phyloP scores from a whole-genome alignment of 2,888 invertebrate genomes.

The Eupithecia vulgata region DNA sequence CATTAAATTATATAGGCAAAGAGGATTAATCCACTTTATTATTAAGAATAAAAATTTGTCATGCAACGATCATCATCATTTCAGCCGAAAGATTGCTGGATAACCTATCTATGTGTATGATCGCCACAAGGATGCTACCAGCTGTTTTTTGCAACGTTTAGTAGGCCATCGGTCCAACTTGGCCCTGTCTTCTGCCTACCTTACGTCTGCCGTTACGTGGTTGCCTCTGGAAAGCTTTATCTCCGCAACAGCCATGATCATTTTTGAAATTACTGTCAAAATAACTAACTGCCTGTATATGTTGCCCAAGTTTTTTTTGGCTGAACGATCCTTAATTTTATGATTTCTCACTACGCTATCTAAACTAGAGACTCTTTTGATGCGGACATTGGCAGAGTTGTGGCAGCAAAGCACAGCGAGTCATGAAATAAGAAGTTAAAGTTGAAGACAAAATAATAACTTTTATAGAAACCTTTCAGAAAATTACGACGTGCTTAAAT shows the following conservation, averaged over 20 bases:
- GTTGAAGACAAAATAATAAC: too few species aligned
- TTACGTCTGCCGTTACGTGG: not conserved
- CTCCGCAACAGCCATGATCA: not conserved
- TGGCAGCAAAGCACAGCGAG: too few species aligned
- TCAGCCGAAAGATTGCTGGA: not conserved
- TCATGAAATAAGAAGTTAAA: too few species aligned
- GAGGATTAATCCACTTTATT: not conserved
- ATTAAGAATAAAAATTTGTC: not conserved
- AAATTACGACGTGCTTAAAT: not conserved
- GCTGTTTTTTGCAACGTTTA: not conserved
- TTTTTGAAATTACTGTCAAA: not conserved
- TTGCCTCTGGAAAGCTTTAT: not conserved
- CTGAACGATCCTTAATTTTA: too few species aligned
- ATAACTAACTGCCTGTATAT: not conserved
- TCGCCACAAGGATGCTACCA: not conserved
- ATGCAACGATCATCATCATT: not conserved
- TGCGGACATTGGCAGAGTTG: too few species aligned
- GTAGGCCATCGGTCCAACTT: not conserved
- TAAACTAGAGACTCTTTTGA: too few species aligned
- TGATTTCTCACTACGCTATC: too few species aligned
- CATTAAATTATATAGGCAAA: not conserved
- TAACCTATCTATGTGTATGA: not conserved
- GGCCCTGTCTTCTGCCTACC: not conserved
- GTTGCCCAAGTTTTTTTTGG: too few species aligned
- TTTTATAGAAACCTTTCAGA: not conserved